A percentile compares a stretch with the other conserved stretches of the same genome.
Conservation (phyloP, 2,888 invertebrate species). For the Netelia inedita region DNA sequence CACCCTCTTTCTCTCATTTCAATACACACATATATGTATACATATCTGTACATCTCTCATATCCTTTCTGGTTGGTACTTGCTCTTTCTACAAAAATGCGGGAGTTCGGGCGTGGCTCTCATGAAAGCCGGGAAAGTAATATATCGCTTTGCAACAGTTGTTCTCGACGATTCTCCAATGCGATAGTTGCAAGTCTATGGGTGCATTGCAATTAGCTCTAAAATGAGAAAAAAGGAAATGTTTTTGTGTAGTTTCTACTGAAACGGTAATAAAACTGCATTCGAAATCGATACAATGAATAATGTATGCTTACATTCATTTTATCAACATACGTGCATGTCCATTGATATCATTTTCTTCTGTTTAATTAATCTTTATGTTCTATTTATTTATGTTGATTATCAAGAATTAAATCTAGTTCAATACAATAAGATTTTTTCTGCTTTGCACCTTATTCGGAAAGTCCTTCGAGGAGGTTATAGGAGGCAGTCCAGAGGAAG, state of each 20-base stretch:
- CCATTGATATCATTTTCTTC: too few species aligned
- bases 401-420: too few species aligned
- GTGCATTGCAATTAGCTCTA: background rate
- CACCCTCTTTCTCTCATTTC: slow-evolving; percentile 44
- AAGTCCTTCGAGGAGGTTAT: too few species aligned
- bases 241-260: background rate
- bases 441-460: too few species aligned
- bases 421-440: too few species aligned
- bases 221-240: background rate
- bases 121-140: slow-evolving; percentile 78
- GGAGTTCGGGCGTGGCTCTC: slow-evolving; percentile 74
- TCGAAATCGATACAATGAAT: background rate
- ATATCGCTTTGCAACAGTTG: slow-evolving; percentile 67
- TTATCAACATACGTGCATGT: too few species aligned
- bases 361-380: too few species aligned
- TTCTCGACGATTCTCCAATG: slow-evolving; percentile 29
- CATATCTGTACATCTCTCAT: background rate
- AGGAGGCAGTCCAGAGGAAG: too few species aligned
- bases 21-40: slow-evolving; percentile 3
- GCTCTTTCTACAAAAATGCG: slow-evolving; percentile 62
- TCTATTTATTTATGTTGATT: too few species aligned
- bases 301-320: too few species aligned
- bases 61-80: background rate
- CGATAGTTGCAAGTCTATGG: slow-evolving; percentile 2
- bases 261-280: background rate